A percentile compares a stretch with the other conserved stretches of the same genome.
These are phyloP conservation scores for Ariolimax columbianus DNA, from an alignment of 2,888 invertebrate genomes.

Conservation along the genomic window DNA sequence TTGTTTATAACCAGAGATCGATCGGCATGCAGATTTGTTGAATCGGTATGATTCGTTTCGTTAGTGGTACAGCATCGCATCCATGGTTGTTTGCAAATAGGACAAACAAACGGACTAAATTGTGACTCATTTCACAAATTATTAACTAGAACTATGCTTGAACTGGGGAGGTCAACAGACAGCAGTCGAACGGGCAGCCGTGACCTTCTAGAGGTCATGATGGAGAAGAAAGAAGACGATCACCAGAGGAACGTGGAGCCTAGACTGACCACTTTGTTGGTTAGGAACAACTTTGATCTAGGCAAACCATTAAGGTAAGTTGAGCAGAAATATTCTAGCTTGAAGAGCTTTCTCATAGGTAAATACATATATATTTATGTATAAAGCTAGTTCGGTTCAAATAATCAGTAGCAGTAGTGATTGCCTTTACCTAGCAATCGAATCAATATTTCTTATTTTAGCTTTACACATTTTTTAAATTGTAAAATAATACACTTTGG, in stretches of 20 bases:
- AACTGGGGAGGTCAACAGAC: conserved; percentile 61
- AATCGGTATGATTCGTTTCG: not conserved
- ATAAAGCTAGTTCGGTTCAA: no score
- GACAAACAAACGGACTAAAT: not conserved
- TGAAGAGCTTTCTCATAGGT: no score
- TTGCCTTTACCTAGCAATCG: no score
- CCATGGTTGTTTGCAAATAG: not conserved
- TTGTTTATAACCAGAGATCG: no score
- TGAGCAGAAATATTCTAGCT: not conserved
- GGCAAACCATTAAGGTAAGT: conserved; percentile 13
- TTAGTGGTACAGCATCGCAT: not conserved
- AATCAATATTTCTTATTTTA: no score
- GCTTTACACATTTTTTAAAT: no score
- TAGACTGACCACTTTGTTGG: conserved; percentile 9
- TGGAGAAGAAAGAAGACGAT: conserved; percentile 66
- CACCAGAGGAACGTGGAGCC: conserved; percentile 28
- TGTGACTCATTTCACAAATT: not conserved
- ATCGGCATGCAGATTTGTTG: not conserved
- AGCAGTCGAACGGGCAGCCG: conserved; percentile 62
- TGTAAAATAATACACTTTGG: no score
- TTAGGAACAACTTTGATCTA: conserved; percentile 17
- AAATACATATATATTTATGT: no score
- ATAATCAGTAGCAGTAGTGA: no score
- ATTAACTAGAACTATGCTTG: conserved; percentile 51
- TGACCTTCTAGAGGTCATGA: conserved; percentile 70